These are phyloP conservation scores for Mycalesis mineus DNA, from an alignment of 2,888 invertebrate genomes.

Conservation along the genomic window DNA sequence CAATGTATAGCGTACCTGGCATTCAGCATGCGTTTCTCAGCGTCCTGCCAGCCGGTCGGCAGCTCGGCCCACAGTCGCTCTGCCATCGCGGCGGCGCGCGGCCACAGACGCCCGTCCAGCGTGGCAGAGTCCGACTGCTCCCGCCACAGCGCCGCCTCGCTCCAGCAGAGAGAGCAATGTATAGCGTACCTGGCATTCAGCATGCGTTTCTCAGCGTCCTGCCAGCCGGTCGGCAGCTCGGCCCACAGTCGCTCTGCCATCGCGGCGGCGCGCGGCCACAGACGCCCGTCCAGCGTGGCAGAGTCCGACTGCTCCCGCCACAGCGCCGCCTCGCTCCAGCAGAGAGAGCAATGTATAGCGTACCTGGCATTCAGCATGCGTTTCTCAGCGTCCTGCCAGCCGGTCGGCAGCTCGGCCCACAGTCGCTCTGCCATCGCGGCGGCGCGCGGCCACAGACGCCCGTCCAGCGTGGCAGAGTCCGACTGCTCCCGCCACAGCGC, in stretches of 20 bases:
- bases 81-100: slow-evolving; percentile 89
- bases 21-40: slow-evolving; percentile 84
- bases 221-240: slow-evolving; percentile 82
- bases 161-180: too few species aligned
- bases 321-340: slow-evolving; percentile 88
- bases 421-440: slow-evolving; percentile 90
- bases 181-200: slow-evolving; percentile 77
- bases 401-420: slow-evolving; percentile 84
- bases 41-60: slow-evolving; percentile 79
- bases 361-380: slow-evolving; percentile 81
- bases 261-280: slow-evolving; percentile 92
- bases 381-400: slow-evolving; percentile 84
- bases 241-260: slow-evolving; percentile 91
- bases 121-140: slow-evolving; percentile 86
- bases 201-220: slow-evolving; percentile 84
- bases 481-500: slow-evolving; percentile 92
- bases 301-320: slow-evolving; percentile 92
- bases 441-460: slow-evolving; percentile 89
- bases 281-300: slow-evolving; percentile 81
- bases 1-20: slow-evolving; percentile 73
- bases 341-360: too few species aligned
- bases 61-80: slow-evolving; percentile 92
- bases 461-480: slow-evolving; percentile 82
- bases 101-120: slow-evolving; percentile 87
- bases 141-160: slow-evolving; percentile 91